These are phyloP conservation scores for Phainopepla nitens DNA, from an alignment of 2,113 vertebrate genomes.

Conservation along the genomic window DNA sequence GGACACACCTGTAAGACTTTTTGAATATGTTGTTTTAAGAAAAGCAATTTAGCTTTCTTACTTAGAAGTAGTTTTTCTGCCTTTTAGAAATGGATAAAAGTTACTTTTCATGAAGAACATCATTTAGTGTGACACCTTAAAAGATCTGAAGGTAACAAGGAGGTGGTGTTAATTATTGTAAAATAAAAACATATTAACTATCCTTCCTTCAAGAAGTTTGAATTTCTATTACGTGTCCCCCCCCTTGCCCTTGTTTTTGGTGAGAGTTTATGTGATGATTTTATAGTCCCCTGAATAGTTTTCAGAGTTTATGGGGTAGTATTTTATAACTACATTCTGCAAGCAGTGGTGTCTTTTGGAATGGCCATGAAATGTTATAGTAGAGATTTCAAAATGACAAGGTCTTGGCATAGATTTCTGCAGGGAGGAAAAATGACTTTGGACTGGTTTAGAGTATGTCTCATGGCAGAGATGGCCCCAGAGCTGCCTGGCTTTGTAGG, in stretches of 20 bases:
- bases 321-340: conserved; percentile 33
- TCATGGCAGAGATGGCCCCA: neutral
- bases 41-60: neutral
- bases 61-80: neutral
- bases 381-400: neutral
- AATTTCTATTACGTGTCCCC: neutral
- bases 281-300: conserved; percentile 29
- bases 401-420: neutral
- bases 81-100: neutral
- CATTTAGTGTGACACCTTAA: neutral
- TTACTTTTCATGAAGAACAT: neutral
- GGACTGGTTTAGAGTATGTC: neutral
- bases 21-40: neutral
- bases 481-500: neutral
- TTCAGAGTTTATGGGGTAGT: conserved; percentile 24
- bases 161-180: neutral
- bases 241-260: neutral
- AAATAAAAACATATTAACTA: neutral
- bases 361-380: neutral
- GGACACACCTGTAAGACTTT: neutral
- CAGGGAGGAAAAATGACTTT: neutral
- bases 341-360: conserved; percentile 2
- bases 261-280: neutral
- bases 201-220: neutral
- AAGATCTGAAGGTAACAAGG: neutral